These are phyloP conservation scores for Fragum whitleyi DNA, from an alignment of 2,888 invertebrate genomes.

Conservation along the genomic window DNA sequence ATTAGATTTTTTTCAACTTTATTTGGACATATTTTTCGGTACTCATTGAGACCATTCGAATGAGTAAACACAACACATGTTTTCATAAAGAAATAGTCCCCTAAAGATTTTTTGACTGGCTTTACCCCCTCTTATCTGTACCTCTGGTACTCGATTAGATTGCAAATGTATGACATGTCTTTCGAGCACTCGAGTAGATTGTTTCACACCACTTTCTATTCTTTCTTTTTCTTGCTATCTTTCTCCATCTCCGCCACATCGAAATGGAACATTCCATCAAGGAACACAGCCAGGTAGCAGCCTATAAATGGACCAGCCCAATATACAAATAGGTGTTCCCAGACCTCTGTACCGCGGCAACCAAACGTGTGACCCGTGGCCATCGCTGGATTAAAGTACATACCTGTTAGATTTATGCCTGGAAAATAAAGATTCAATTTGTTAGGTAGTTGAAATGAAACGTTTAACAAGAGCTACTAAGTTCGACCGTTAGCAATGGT, in stretches of 20 bases:
- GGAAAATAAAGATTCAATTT: slow-evolving; percentile 72
- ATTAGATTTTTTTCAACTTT: too few species aligned
- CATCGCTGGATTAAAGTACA: slow-evolving; percentile 97
- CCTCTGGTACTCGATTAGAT: too few species aligned
- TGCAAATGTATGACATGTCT: too few species aligned
- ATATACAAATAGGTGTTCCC: slow-evolving; percentile 95
- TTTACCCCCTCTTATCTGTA: too few species aligned
- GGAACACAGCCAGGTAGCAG: slow-evolving; percentile 69
- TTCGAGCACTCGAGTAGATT: too few species aligned
- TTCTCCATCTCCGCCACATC: slow-evolving; percentile 62
- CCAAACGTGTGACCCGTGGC: slow-evolving; percentile 96
- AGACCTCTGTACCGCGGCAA: slow-evolving; percentile 92
- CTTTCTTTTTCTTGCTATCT: slow-evolving; percentile 56
- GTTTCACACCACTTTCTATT: slow-evolving; percentile 17
- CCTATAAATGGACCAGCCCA: slow-evolving; percentile 94
- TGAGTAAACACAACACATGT: too few species aligned
- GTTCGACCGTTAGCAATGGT: neutral
- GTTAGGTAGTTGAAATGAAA: neutral
- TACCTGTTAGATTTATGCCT: slow-evolving; percentile 97
- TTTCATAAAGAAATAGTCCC: too few species aligned
- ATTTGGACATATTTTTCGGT: too few species aligned
- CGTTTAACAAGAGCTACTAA: neutral
- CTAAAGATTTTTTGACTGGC: too few species aligned
- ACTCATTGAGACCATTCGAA: too few species aligned
- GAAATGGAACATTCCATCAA: slow-evolving; percentile 73